Evolutionary conservation across 1,140 invertebrate species (phyloP), one percentile per base, ranked within the genome.

Genomic region (Bombus waltoni): DNA sequence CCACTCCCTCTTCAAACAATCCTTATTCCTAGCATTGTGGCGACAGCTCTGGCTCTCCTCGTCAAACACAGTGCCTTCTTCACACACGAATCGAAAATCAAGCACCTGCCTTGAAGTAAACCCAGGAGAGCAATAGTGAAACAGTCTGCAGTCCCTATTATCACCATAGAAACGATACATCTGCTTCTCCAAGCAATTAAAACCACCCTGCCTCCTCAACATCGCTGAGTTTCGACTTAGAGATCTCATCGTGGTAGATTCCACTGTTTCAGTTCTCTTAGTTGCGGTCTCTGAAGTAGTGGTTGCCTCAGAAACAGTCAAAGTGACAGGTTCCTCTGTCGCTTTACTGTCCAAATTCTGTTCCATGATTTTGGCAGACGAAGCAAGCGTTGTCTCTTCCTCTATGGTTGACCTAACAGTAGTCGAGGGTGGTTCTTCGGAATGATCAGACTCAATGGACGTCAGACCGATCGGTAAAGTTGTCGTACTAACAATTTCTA

Each of bases 11-110:
- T 92, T 93, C 25, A 80, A 89, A 81, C 94, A 95, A 68, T 92
- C 92, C 13, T 86, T 80, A 79, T 91, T 93, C 2, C 73, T 89
- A 66, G 90, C 81, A 28, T 95, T 81, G 77, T 94, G 93, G 15
- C 91, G 87, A 93, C 96, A 96, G 86, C 95, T 96, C 82, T 96
- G 94, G 70, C 94, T 96, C 59, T 92, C 92, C 81, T 96, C 95
- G 88, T 96, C 96, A 83, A 96, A 96, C 38, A 93, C 93, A 8
- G 96, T 96, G 47, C 95, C 96, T 77, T 96, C 94, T 85, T 96
- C 96, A 89, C 96, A 96, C 5, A 96, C 95, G 88, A 96, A 96
- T 80, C 96, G 95, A 85, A 96, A 96, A 88, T 96, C 96, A 32
- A 96, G 92, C 40, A 96, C 94, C 85, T 96, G 96, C 82, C 95